Evolutionary conservation across 2,888 invertebrate species (phyloP), one percentile per base, ranked within the genome.

Genomic region (Noctua pronuba): DNA sequence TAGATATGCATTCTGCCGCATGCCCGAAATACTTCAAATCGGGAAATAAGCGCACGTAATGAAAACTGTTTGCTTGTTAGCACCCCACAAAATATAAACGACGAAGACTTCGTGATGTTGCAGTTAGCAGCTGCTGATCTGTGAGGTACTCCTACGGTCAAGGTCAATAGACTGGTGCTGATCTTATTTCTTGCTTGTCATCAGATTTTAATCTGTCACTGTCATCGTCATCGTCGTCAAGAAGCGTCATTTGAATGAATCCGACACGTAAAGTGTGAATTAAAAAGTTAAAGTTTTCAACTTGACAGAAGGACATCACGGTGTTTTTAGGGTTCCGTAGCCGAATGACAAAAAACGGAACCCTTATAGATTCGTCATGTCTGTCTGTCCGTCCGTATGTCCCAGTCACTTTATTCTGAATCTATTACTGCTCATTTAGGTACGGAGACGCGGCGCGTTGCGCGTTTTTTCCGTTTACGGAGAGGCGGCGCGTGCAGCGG

Each of bases 21-120:
- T 68, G 49, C 16, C 35, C 24, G 24, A 64, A 38, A 52, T 46
- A 79, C n/a, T 73, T 75, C 0, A 46, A 65, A 28, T 67, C 62
- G 71, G 84, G 86, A 87, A 86, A 64, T 71, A 55, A 77, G 49
- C 66, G 70, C 38, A n/a, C 31, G 44, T 52, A 70, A 74, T 74
- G 41, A 73, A 65, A 77, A 81, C 65, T 82, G 67, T 83, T 77
- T 84, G 41, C 73, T 75, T 68, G 75, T 85, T 81, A 85, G 76
- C 83, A 65, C 52, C 41, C 41, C 64, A 68, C 65, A 64, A 83
- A 75, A 78, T 73, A 67, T 81, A 65, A 72, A 41, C n/a, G 44
- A 65, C 60, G 41, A 31, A 35, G 41, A 66, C 35, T 38, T 85
- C 86, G 86, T 87, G 86, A 87, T 70, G 10, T n/a, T 41, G 44